Evolutionary conservation across 2,113 vertebrate genomes (phyloP), one percentile per base, ranked within the genome.

Genomic region (Equus przewalskii): DNA sequence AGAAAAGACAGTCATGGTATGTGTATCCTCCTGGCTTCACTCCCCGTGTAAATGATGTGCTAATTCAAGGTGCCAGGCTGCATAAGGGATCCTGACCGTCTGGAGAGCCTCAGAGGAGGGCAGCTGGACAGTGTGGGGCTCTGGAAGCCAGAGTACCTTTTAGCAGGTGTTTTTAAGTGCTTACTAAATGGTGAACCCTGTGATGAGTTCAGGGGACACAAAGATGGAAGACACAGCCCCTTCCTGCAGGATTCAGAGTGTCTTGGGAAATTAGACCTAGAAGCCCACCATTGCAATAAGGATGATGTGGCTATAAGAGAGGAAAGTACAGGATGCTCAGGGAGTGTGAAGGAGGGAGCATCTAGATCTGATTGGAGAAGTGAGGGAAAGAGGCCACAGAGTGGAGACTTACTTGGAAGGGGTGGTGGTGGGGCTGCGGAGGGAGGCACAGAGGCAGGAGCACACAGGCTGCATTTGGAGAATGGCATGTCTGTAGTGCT

Each of bases 401-500:
- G 16, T 26, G 18, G 44, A 65, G 46, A 58, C 14, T 44, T 70
- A 7, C 24, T 79, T 70, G 83, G 81, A 65, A 78, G 58, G 46
- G 16, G 46, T 62, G 14, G 2, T 16, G 6, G 1, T 12, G 65
- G 21, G 41, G 28, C 24, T 11, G 81, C 58, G 67, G 21, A 75
- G 10, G 46, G 78, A 85, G 36, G n/a, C 1, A 3, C 4, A 3
- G 72, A 18, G 33, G 33, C 13, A 3, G 14, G 79, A 73, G n/a
- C 49, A 75, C 10, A 33, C 4, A 0, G 2, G 22, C 41, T 8
- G 0, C 7, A 2, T 85, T 33, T 72, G 28, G 72, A 81, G 78
- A 86, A 8, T 14, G 28, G 51, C 3, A 0, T 1, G 62, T 19
- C 0, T 4, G 3, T 21, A 0, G 2, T 7, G 11, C 49, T 7